Evolutionary conservation across 1,140 invertebrate species (phyloP), one percentile per base, ranked within the genome.

Genomic region (Brachionus paranguensis): DNA sequence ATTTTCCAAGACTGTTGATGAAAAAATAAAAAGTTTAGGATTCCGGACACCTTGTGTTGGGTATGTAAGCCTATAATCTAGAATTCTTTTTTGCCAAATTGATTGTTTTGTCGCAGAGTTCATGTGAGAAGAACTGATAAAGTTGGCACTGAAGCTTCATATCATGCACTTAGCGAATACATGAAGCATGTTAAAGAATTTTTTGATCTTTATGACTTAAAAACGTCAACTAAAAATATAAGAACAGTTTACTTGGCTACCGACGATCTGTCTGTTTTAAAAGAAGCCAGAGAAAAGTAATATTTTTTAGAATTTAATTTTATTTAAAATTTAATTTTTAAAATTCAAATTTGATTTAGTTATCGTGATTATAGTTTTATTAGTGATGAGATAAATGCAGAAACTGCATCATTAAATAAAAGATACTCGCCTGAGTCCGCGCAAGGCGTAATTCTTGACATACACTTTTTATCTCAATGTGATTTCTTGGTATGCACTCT

Each of bases 101-200:
- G 50, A 29, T 74, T 72, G 12, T 70, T 72, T 43, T 72, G 2
- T 8, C 24, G 14, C 11, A 76, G 95, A 0, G 92, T 99, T 33
- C 97, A 99, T 89, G 93, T 99, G 14, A 91, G 97, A 43, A 91
- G 97, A 84, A 99, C 97, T 0, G 97, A 99, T 89, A 99, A 99
- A 92, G 94, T 99, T 24, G 96, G 96, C n/a, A 97, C 96, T 1
- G 97, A 99, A 91, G 97, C 97, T 3, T 94, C 95, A 7, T 98
- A 94, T 89, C 97, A 99, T 89, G 91, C 93, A 68, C 92, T 99
- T 14, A 94, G 95, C 84, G 97, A 99, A 89, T 99, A 99, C 87
- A 99, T 99, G 97, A 88, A 89, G 0, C 93, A 95, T 89, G 96
- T 98, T 4, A 93, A 96, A 84, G 93, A 98, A 20, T 92, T 95